These are phyloP conservation scores for Aromia moschata DNA, from an alignment of 2,888 invertebrate species.

Conservation along the genomic window DNA sequence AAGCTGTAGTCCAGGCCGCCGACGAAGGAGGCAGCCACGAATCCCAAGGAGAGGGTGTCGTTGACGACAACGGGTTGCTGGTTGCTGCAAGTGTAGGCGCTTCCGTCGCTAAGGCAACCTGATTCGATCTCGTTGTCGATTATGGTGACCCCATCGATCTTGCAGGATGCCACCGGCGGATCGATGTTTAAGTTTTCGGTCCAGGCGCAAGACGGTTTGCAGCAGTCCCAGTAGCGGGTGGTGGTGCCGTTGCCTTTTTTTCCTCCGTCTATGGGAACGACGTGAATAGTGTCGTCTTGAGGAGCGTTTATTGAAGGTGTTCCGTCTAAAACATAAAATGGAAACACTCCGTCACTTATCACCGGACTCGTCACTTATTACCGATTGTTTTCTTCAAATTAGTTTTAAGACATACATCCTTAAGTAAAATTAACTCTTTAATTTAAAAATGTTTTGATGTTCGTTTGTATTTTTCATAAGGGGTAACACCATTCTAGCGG, in stretches of 20 bases:
- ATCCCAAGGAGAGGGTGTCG: not conserved
- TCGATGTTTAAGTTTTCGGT: not conserved
- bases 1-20: not conserved
- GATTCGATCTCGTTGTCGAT: not conserved
- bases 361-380: too few relatives aligned
- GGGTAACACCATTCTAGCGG: too few relatives aligned
- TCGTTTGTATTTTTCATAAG: too few relatives aligned
- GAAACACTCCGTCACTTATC: too few relatives aligned
- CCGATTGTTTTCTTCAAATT: too few relatives aligned
- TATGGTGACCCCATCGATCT: not conserved
- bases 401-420: too few relatives aligned
- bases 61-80: constrained; percentile 3
- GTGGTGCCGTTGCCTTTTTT: not conserved
- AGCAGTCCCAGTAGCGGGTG: not conserved
- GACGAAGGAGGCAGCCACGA: not conserved
- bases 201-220: not conserved
- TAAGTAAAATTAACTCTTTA: too few relatives aligned
- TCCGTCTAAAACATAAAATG: too few relatives aligned
- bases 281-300: not conserved
- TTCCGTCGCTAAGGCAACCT: not conserved
- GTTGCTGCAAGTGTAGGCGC: not conserved
- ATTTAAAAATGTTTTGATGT: too few relatives aligned
- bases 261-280: not conserved
- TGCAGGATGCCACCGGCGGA: not conserved
- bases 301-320: too few relatives aligned